These are phyloP conservation scores for Grantiella picta DNA, from an alignment of 2,113 vertebrate species.

Conservation along the genomic window DNA sequence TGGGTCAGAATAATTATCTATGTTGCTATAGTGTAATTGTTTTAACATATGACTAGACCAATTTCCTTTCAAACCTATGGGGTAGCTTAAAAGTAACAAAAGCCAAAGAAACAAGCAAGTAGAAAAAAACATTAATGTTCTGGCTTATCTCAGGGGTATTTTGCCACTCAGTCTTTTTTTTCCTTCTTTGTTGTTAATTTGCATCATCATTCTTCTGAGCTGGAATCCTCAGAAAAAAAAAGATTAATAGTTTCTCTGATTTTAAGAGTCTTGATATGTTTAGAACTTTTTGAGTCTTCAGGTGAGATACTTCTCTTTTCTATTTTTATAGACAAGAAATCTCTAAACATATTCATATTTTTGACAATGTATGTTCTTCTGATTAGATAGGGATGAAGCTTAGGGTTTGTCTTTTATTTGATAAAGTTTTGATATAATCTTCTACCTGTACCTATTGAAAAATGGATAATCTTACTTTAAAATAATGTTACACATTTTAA, in stretches of 20 bases:
- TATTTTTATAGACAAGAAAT: conserved; percentile 21
- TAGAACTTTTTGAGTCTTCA: not conserved
- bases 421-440: not conserved
- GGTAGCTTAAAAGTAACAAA: not conserved
- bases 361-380: not conserved
- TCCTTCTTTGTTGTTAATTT: not conserved
- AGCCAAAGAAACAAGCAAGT: conserved; percentile 6
- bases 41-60: not conserved
- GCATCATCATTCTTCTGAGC: not conserved
- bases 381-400: not conserved
- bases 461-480: not conserved
- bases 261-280: not conserved
- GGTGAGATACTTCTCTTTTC: not conserved
- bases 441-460: not conserved
- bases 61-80: not conserved
- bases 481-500: conserved; percentile 26
- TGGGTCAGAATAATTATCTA: not conserved
- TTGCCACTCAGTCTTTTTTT: not conserved
- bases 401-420: not conserved
- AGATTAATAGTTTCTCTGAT: not conserved
- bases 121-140: not conserved
- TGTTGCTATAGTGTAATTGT: not conserved
- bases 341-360: not conserved
- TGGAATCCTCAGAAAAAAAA: not conserved
- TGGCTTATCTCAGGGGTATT: conserved; percentile 18